Evolutionary conservation across 1,140 invertebrate genomes (phyloP).

Genomic region (Chrysomallon squamiferum): DNA sequence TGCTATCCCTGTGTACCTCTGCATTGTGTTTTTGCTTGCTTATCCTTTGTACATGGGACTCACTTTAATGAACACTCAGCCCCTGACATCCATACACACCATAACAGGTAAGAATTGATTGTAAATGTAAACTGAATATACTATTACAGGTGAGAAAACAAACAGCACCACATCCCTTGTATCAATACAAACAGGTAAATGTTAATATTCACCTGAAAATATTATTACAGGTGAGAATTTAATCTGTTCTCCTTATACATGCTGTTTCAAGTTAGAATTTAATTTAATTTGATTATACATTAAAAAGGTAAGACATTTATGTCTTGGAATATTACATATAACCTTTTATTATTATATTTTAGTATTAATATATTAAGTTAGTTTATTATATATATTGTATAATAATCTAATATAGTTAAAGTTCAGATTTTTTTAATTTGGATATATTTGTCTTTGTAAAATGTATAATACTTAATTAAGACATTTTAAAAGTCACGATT

Average conservation of each 20-base stretch:
- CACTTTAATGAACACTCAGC: slow-evolving; percentile 77
- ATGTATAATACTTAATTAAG: no score
- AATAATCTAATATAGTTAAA: no score
- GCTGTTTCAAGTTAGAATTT: neutral
- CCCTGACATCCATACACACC: slow-evolving; percentile 74
- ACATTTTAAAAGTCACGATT: no score
- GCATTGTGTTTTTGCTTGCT: slow-evolving; percentile 76
- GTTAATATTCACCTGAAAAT: neutral
- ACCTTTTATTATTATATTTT: no score
- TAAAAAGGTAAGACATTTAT: no score
- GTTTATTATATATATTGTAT: no score
- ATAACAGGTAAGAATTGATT: slow-evolving; percentile 71
- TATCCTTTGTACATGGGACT: slow-evolving; percentile 84
- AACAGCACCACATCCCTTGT: neutral
- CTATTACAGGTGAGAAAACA: no score
- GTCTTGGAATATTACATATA: no score
- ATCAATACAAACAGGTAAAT: neutral
- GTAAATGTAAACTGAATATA: neutral
- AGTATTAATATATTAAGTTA: no score
- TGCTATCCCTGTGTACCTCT: slow-evolving; percentile 80
- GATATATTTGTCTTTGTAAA: no score
- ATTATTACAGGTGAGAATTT: neutral
- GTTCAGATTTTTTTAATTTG: no score
- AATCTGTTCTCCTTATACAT: neutral
- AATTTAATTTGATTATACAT: neutral